Evolutionary conservation across 2,113 vertebrate genomes (phyloP).

Genomic region (Oreochromis spilurus): DNA sequence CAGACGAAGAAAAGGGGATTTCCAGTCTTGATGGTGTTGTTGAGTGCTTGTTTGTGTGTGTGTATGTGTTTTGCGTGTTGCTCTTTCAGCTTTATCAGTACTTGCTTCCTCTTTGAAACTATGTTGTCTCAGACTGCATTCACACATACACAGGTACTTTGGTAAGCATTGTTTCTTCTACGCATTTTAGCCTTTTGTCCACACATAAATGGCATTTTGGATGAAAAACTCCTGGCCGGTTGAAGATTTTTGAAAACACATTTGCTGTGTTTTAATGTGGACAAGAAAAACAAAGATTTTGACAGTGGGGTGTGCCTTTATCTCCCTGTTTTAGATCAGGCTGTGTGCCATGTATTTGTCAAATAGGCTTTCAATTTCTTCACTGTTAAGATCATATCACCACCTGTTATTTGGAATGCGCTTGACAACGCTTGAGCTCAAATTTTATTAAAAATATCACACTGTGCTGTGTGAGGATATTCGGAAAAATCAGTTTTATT

Average conservation of each 20-base stretch:
- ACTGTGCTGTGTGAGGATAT: conserved; percentile 44
- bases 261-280: no score
- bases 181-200: no score
- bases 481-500: neutral
- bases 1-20: conserved; percentile 47
- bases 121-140: conserved; percentile 58
- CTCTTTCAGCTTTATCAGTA: conserved; percentile 56
- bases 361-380: neutral
- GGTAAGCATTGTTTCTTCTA: neutral
- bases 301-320: no score
- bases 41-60: neutral
- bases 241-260: no score
- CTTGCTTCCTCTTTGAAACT: conserved; percentile 71
- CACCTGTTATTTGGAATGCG: neutral
- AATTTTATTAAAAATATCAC: conserved; percentile 62
- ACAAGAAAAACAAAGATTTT: no score
- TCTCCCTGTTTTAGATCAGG: no score
- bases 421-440: neutral
- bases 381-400: neutral
- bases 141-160: no score
- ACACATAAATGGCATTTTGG: no score
- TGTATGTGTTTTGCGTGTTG: conserved; percentile 25
- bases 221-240: no score
- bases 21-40: conserved; percentile 18
- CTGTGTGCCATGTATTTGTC: no score